These are phyloP conservation scores for Coreius guichenoti DNA, from an alignment of 2,797 vertebrate species.

Conservation along the genomic window DNA sequence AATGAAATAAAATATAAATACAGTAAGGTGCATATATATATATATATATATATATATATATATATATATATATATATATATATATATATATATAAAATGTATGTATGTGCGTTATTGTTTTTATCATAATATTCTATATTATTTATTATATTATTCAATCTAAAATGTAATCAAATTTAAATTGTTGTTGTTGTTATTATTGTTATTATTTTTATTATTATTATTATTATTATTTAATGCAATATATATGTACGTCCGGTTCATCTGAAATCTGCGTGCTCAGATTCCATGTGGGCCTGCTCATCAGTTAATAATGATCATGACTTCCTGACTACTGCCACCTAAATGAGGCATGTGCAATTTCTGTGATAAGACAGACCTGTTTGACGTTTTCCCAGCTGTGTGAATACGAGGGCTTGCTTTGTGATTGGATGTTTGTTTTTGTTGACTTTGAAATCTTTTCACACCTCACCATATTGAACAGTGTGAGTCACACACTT, in stretches of 20 bases:
- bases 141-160: background rate
- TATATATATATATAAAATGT: no score
- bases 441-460: slow-evolving; percentile 9
- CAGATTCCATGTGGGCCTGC: slow-evolving; percentile 21
- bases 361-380: background rate
- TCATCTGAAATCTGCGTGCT: background rate
- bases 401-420: background rate
- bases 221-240: background rate
- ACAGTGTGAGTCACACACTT: slow-evolving; percentile 27
- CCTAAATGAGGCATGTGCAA: background rate
- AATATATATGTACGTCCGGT: background rate
- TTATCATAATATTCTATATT: background rate
- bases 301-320: background rate
- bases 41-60: no score
- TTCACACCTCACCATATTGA: slow-evolving; percentile 23
- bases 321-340: background rate
- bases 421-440: background rate
- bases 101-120: no score
- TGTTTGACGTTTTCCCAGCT: background rate
- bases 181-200: background rate
- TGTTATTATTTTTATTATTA: background rate
- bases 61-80: no score
- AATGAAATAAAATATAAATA: no score
- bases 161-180: background rate
- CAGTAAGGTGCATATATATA: no score